Percentiles rank a stretch among this genome's conserved stretches.
Conservation (phyloP, 2,113 vertebrate genomes). For the Charadrius vociferus region DNA sequence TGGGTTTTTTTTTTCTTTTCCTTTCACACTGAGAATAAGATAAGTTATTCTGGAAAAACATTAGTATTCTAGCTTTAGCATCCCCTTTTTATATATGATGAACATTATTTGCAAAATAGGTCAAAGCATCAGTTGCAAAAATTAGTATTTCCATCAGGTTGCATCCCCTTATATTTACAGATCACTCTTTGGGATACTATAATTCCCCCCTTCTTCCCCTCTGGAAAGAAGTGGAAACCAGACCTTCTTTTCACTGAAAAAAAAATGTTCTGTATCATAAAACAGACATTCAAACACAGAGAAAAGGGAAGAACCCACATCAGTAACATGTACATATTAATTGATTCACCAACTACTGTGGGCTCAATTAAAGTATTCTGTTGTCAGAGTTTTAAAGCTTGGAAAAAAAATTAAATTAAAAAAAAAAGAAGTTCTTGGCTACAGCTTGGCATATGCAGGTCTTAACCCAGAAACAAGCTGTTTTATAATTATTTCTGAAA, state of each 20-base stretch:
- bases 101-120: not conserved
- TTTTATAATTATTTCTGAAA: slow-evolving; percentile 71
- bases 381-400: slow-evolving; percentile 43
- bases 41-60: not conserved
- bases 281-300: not conserved
- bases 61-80: not conserved
- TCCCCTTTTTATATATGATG: fast-evolving
- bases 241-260: not conserved
- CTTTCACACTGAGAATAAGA: not conserved
- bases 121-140: not conserved
- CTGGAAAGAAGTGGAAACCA: not conserved
- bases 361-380: slow-evolving; percentile 40
- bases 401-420: not conserved
- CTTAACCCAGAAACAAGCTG: slow-evolving; percentile 68
- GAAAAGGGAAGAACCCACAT: not conserved
- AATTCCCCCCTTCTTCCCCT: fast-evolving
- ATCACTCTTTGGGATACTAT: not conserved
- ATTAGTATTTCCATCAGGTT: not conserved
- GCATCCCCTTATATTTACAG: not conserved
- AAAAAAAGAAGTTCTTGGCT: slow-evolving; percentile 33
- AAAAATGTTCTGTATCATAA: not conserved
- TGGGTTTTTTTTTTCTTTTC: too few species aligned
- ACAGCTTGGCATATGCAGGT: slow-evolving; percentile 62
- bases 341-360: not conserved
- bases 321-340: not conserved